phyloP scores from a whole-genome alignment of 2,113 vertebrate species.

The Myrmecophaga tridactyla region DNA sequence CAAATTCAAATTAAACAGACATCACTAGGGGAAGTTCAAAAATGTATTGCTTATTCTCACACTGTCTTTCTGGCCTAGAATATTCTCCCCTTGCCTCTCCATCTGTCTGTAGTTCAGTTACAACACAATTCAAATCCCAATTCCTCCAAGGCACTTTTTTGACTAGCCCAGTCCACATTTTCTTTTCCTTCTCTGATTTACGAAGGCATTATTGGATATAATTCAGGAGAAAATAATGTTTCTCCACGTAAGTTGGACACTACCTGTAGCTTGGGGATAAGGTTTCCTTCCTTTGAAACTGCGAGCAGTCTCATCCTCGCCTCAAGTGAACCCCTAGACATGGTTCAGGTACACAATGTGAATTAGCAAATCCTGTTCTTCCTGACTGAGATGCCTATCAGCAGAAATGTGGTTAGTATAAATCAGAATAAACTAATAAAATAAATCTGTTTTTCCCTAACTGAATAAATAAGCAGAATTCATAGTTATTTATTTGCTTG shows the following conservation, averaged over 20 bases:
- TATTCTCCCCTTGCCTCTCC: not conserved
- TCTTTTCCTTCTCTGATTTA: conserved; percentile 25
- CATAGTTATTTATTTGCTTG: conserved; percentile 29
- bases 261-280: not conserved
- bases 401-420: too few species aligned
- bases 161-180: not conserved
- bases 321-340: not conserved
- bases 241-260: not conserved
- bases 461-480: conserved; percentile 37
- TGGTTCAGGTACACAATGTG: not conserved
- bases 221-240: not conserved
- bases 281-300: not conserved
- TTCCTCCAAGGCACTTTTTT: not conserved
- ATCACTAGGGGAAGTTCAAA: not conserved
- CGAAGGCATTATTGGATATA: not conserved
- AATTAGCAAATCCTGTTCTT: conserved; percentile 11
- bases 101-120: not conserved
- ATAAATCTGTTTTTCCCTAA: conserved; percentile 34
- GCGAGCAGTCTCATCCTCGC: not conserved
- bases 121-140: not conserved
- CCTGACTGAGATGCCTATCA: too few species aligned
- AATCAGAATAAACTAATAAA: conserved; percentile 39
- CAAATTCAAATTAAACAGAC: conserved; percentile 18
- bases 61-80: not conserved
- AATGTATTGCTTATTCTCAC: not conserved